Evolutionary conservation across 92 coral and sea anemone species (phyloP), one percentile per base, ranked within the genome.

Genomic region (Epizoanthus rinbou): DNA sequence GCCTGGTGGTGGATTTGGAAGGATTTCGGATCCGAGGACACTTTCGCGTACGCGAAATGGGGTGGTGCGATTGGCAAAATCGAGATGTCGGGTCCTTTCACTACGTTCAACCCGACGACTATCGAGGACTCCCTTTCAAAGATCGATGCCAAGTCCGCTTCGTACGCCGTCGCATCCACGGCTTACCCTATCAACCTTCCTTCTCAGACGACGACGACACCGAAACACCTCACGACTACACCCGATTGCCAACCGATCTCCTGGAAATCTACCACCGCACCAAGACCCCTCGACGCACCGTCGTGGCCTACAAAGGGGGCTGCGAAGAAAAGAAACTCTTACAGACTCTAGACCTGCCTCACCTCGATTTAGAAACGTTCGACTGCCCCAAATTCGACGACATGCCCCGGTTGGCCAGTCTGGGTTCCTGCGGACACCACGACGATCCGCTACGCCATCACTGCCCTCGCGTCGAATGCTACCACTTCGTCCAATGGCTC

Each of bases 291-390:
- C 22, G 23, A 16, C 58, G 37, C 0, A n/a, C 60, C 35, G n/a
- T 3, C 37, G 60, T 73, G 64, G 79, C 79, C 56, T 53, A 73
- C 79, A 73, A 73, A 73, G 79, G 79, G 15, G 79, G 79, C 19
- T 13, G 5, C 18, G 16, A 47, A 4, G 64, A 73, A 73, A 73
- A 73, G 25, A 37, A 54, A 4, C 31, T 73, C 6, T 73, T 73
- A 8, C 19, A 5, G 16, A 16, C 14, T 22, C 14, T 53, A 3
- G 41, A 23, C 64, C 25, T 73, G 3, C 79, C 64, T 73, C 25
- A 22, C 21, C 16, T 52, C 64, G 31, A 73, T 17, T 52, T 73
- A 13, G 64, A 73, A 73, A 14, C 15, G 47, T 18, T 6, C 9
- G 50, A 58, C 21, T 74, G 80, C 47, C 80, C 80, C 7, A 74